Conservation (phyloP, 2,888 invertebrate genomes). For the Catocala fraxini region DNA sequence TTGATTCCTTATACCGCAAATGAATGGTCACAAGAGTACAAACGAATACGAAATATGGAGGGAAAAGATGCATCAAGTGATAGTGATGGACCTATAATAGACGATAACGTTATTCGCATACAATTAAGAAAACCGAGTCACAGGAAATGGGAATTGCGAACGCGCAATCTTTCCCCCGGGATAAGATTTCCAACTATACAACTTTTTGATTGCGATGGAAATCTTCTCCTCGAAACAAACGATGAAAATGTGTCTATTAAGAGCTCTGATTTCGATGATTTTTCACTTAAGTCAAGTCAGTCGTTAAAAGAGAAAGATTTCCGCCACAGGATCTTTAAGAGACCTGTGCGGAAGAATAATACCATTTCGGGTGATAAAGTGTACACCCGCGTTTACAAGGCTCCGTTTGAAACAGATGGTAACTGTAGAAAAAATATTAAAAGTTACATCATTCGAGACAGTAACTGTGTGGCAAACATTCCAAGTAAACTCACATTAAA, state of each 20-base stretch:
- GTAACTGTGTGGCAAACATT: conserved; percentile 76
- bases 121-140: conserved; percentile 88
- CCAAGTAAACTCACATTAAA: conserved; percentile 77
- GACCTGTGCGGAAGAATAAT: conserved; percentile 75
- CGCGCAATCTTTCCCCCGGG: conserved; percentile 88
- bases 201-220: conserved; percentile 89
- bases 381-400: conserved; percentile 77
- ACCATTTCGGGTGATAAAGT: conserved; percentile 79
- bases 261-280: conserved; percentile 73
- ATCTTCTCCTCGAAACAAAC: conserved; percentile 88
- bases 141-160: conserved; percentile 89
- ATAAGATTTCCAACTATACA: conserved; percentile 88
- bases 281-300: conserved; percentile 65
- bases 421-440: conserved; percentile 52
- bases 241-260: conserved; percentile 85
- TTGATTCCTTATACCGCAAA: conserved; percentile 46
- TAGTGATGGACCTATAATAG: conserved; percentile 81
- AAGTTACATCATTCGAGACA: conserved; percentile 66
- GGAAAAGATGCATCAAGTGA: conserved; percentile 73
- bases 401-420: conserved; percentile 55
- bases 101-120: conserved; percentile 88
- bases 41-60: conserved; percentile 66
- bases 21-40: conserved; percentile 47
- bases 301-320: conserved; percentile 79
- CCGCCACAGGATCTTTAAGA: conserved; percentile 72